A percentile compares a stretch with the other conserved stretches of the same genome.
These are phyloP conservation scores for Zootoca vivipara DNA, from an alignment of 2,113 vertebrate genomes.

Conservation along the genomic window DNA sequence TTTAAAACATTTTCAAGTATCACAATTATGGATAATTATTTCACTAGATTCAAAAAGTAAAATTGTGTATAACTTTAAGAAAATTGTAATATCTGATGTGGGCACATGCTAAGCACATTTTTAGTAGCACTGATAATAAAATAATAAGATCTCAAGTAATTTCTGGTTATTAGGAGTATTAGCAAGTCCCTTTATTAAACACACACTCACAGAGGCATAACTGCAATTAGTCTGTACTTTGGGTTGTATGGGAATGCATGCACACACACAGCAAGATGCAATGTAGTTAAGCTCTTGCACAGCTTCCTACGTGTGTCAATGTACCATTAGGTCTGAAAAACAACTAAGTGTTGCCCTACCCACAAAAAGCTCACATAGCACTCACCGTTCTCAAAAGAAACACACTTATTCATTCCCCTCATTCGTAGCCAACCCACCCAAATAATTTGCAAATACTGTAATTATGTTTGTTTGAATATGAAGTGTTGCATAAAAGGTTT, in stretches of 20 bases:
- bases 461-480: constrained; percentile 46
- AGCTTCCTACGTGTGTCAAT: neutral
- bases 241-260: neutral
- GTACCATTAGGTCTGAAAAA: constrained; percentile 38
- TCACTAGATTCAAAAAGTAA: too few relatives aligned
- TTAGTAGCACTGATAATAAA: neutral
- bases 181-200: neutral
- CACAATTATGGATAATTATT: neutral
- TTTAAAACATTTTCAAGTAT: neutral
- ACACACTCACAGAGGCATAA: neutral
- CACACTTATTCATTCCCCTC: constrained; percentile 18
- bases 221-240: neutral
- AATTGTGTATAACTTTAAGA: neutral
- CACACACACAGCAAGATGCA: neutral
- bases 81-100: neutral
- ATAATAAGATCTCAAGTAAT: neutral
- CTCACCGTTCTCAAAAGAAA: constrained; percentile 23
- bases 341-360: constrained; percentile 12
- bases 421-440: constrained; percentile 17
- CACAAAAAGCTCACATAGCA: constrained; percentile 34
- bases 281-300: neutral
- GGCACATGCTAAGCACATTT: neutral
- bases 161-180: neutral
- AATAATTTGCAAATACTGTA: constrained; percentile 42
- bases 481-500: constrained; percentile 54